Base-by-base conservation (phyloP, 2,888 invertebrate genomes). In the Drosophila borealis region DNA sequence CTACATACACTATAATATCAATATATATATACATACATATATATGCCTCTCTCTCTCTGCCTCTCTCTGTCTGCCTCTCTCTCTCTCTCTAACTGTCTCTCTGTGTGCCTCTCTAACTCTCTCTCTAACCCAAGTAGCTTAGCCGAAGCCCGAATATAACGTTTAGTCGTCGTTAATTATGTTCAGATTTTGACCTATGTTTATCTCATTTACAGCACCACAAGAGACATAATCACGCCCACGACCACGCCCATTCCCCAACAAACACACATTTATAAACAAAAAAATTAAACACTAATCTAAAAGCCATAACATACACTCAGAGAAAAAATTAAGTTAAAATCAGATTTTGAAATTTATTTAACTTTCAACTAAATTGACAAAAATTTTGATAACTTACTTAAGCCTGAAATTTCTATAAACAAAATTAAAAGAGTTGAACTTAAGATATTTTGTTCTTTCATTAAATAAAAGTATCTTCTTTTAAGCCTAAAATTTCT, bases 141-240 rank as follows among this genome's bases (percentile, higher is more conserved):
- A 75, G 70, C 62, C 39, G 51, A 74, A 70, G 62, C 62, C 51
- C 46, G 50, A 54, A 59, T 19, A 45, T 21, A 45, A 62, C 60
- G 55, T 68, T 65, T 48, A 37, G 64, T 70, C 50, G 25, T 45
- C 61, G 68, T 57, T 73, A 64, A 41, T 62, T 78, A 17, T 41
- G 51, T 63, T 73, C 50, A 42, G 56, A 63, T 46, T 70, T 67
- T 74, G 41, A 68, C 33, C 73, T 72, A 53, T 71, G 59, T 77
- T 81, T 72, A 75, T 73, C 64, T 75, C 63, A 71, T 74, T 87
- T 85, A 57, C 85, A 84, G 88, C 88, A 87, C 82, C 49, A 80
- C 70, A 70, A 65, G 59, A 78, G 72, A 80, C 68, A 88, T 76
- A 85, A 49, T 37, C 72, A 72, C 68, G 41, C 39, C 59, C 68